Evolutionary conservation across 2,113 vertebrate species (phyloP).

Genomic region (Oryzias javanicus): DNA sequence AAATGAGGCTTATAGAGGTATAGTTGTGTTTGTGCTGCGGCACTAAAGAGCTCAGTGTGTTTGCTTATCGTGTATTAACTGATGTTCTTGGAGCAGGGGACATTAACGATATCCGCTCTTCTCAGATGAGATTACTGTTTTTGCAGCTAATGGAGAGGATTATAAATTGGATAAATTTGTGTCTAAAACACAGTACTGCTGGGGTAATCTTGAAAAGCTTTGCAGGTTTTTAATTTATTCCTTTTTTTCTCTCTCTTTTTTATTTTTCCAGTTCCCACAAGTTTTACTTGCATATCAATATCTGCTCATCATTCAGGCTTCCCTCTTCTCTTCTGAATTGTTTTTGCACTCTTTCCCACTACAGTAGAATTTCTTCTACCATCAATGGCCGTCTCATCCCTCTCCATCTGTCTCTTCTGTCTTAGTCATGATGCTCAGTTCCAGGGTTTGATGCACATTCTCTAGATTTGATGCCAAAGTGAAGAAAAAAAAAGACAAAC

Average conservation of each 20-base stretch:
- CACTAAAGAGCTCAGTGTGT: conserved; percentile 52
- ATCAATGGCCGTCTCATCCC: conserved; percentile 24
- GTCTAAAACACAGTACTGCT: conserved; percentile 12
- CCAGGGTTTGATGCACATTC: conserved; percentile 17
- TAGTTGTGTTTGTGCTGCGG: conserved; percentile 57
- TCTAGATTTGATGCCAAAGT: conserved; percentile 12
- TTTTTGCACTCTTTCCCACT: conserved; percentile 20
- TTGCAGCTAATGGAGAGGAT: conserved; percentile 49
- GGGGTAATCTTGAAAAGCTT: not conserved
- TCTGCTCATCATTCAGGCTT: conserved; percentile 11
- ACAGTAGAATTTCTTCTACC: conserved; percentile 15
- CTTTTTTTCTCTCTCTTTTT: conserved; percentile 3
- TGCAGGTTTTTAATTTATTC: not conserved
- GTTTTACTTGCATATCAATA: conserved; percentile 17
- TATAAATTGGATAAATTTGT: conserved; percentile 39
- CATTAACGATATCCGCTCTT: conserved; percentile 44
- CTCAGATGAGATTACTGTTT: conserved; percentile 47
- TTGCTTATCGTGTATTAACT: conserved; percentile 57
- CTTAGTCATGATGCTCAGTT: conserved; percentile 34
- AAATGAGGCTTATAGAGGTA: conserved; percentile 48
- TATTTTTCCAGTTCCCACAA: conserved; percentile 6
- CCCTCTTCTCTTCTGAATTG: not conserved
- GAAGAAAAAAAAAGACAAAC: conserved; percentile 1
- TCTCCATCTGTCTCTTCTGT: conserved; percentile 26
- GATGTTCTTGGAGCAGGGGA: conserved; percentile 42